Evolutionary conservation across 2,797 vertebrate genomes (phyloP).

Genomic region (Psittacula echo): DNA sequence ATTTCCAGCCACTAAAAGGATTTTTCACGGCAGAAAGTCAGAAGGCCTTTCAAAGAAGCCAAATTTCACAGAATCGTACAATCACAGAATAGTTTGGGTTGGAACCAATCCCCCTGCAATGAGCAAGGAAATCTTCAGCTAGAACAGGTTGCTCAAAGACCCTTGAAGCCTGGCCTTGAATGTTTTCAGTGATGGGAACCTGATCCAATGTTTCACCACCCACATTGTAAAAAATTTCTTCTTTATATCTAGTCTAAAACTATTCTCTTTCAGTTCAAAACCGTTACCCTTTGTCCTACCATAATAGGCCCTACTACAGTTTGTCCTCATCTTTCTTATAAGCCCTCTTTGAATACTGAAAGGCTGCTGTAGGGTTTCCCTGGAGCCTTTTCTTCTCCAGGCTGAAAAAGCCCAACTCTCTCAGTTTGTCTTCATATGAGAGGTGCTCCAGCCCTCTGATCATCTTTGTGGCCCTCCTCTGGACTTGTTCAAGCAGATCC

Average conservation of each 20-base stretch:
- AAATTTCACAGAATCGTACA: background rate
- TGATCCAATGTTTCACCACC: no score
- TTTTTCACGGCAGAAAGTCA: background rate
- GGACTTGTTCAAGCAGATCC: fast-evolving
- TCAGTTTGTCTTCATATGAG: background rate
- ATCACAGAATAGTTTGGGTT: background rate
- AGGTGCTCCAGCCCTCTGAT: background rate
- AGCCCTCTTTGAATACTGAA: background rate
- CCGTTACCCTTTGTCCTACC: background rate
- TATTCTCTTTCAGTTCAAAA: background rate
- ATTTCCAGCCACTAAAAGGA: background rate
- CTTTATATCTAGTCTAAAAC: background rate
- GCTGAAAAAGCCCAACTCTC: background rate
- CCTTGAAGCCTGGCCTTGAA: no score
- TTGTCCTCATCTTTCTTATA: background rate
- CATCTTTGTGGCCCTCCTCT: background rate
- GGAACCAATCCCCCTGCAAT: no score
- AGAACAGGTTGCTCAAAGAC: no score
- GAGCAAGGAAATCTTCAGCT: no score
- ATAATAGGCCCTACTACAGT: background rate
- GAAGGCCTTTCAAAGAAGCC: background rate
- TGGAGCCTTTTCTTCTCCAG: background rate
- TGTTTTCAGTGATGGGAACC: no score
- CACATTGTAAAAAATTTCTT: background rate
- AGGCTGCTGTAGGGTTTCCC: background rate